Base-by-base conservation (phyloP, 2,888 invertebrate species). In the Andricus curvator region DNA sequence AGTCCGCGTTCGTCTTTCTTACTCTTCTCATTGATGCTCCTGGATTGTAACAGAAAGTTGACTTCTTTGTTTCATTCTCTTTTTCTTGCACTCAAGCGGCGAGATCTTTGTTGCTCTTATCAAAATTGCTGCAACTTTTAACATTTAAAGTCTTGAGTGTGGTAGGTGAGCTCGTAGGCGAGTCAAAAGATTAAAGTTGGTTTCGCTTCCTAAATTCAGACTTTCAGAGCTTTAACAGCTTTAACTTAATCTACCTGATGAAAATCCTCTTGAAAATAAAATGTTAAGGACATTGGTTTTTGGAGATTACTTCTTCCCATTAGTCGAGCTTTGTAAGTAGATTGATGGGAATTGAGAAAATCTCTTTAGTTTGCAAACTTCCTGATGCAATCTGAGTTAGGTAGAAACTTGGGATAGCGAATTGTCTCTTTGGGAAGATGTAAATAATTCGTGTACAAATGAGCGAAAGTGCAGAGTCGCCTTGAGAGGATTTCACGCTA, bases 401-500 rank as follows among this genome's bases (percentile, higher is more conserved):
- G n/a, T 20, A 29, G 33, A n/a, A 74, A 51, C 17, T 74, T 20
- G 29, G 56, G 74, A 13, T 33, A 11, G 51, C n/a, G 74, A 74
- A 67, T 74, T 74, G 74, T 74, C 74, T 74, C 33, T 29, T 51
- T 51, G 48, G 13, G 20, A 74, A 56, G 56, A 56, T 74, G 56
- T 56, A 56, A 74, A 56, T 74, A 74, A 74, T 74, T 74, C 20
- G n/a, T 33, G 51, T 74, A 74, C 33, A 74, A 70, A 70, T 70
- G 48, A 70, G 70, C 70, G 70, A 70, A 70, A 56, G 56, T 74
- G n/a, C 25, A 48, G 51, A 68, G 68, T 68, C 44, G 29, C 70
- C 74, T 74, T 74, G 74, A 51, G 44, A 56, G 33, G 74, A 74
- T 74, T 74, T 74, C 74, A 74, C 56, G 74, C 74, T 74, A 56